Base-by-base conservation (phyloP, 2,113 vertebrate species). In the Pluvianellus socialis region DNA sequence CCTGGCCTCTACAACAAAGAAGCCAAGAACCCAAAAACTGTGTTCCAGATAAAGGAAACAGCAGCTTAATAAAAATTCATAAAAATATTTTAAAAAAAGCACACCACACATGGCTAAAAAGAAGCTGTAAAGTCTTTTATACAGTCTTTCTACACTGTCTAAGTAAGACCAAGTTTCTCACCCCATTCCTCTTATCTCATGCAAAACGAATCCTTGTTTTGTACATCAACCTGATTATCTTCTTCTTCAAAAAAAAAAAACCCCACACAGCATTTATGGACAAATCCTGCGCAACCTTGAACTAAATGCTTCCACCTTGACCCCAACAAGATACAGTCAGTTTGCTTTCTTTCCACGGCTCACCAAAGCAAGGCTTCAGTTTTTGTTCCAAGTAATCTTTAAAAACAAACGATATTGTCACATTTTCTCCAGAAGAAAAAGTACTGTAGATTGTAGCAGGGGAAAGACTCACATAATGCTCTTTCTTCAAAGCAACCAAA, bases 401-500 rank as follows among this genome's bases (percentile, higher is more conserved):
- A 73, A 40, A 59, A 5, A 30, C 10, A 67, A 20, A 49, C 0
- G 2, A 42, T 6, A 7, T 10, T 26, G 35, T 50, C 50, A 26
- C 42, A 26, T 12, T 66, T 84, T 55, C 30, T 40, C 10, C 38
- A 44, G 22, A 20, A 27, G 19, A 56, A 35, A 66, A 24, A 24
- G 12, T 11, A 28, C 26, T 1, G 7, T 4, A 44, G 27, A 15
- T 12, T 16, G 32, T 2, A 3, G 61, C 6, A 15, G 7, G 9
- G 49, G 4, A 4, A 5, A 10, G 3, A 18, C 38, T 0, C 38
- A 7, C 42, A 14, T 23, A 35, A 35, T 59, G 14, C 18, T 83
- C 10, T 58, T 33, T 10, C 40, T n/a, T 27, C 22, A 45, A 24
- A 33, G 33, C 5, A 45, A 44, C 17, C 22, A 61, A 63, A 56